Base-by-base conservation (phyloP, 2,888 invertebrate genomes). In the Myopa testacea region DNA sequence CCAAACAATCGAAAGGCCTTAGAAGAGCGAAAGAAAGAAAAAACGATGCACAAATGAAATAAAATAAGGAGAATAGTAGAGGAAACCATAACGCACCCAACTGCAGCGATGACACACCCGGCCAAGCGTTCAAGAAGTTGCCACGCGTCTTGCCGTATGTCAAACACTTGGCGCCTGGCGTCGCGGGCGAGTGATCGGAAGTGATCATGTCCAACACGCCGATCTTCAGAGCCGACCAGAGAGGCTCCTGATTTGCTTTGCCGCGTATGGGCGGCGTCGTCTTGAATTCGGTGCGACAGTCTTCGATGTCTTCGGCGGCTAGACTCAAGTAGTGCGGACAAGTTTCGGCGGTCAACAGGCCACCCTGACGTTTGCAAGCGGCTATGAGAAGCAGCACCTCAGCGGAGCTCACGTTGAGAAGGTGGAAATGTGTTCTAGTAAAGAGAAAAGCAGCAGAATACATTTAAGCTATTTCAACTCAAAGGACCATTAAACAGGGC, bases 51-150 rank as follows among this genome's bases (percentile, higher is more conserved):
- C 2, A 26, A 26, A 26, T 26, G 2, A 26, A 26, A 26, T 26
- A 1, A 26, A 26, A 26, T 26, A 26, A 26, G 26, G 26, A 26
- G 26, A 26, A 26, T 26, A 26, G 26, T 26, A 34, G n/a, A 14
- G 38, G 45, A 45, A 45, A 45, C 45, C 26, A 26, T 1, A 26
- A 26, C 67, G 55, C 87, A 92, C 93, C 93, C 85, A 94, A 93
- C 86, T 94, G 94, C 38, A 94, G 88, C 0, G 94, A 93, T 0
- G 94, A 92, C 79, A 95, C 93, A 69, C 94, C 94, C 50, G 94
- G 94, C 93, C 94, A 94, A 45, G 94, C 94, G 81, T 91, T 91
- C 78, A 94, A 84, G 84, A 94, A 94, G 83, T 94, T 91, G 45
- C 92, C 92, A 69, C 91, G 90, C n/a, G 82, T 83, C 58, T 84